A percentile compares a stretch with the other conserved stretches of the same genome.
Conservation (phyloP, 2,113 vertebrate species). For the Hucho hucho region DNA sequence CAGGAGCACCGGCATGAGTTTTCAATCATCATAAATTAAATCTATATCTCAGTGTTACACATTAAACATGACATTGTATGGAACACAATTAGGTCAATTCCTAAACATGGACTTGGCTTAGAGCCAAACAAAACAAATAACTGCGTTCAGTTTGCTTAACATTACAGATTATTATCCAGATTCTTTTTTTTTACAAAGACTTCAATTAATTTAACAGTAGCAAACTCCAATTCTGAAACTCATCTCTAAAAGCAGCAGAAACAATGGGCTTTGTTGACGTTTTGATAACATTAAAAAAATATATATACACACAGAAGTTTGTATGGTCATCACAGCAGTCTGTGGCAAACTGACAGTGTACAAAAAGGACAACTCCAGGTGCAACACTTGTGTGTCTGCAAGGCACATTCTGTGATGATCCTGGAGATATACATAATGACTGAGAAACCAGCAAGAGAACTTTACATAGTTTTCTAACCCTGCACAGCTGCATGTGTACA, state of each 20-base stretch:
- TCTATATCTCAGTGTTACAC: constrained; percentile 58
- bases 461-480: constrained; percentile 52
- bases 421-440: constrained; percentile 71
- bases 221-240: neutral
- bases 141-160: constrained; percentile 46
- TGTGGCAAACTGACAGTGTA: constrained; percentile 36
- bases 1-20: constrained; percentile 41
- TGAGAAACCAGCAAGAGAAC: constrained; percentile 43
- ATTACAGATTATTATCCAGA: constrained; percentile 44
- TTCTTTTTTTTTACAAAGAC: constrained; percentile 35
- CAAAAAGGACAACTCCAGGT: constrained; percentile 63
- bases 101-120: constrained; percentile 44
- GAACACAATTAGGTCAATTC: constrained; percentile 46
- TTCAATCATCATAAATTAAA: constrained; percentile 50
- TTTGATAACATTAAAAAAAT: constrained; percentile 35
- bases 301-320: constrained; percentile 14
- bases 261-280: constrained; percentile 37
- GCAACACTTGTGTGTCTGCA: constrained; percentile 68
- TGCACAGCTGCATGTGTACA: constrained; percentile 58
- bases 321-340: constrained; percentile 31
- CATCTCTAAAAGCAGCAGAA: constrained; percentile 55
- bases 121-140: constrained; percentile 46
- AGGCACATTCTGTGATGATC: constrained; percentile 72
- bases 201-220: constrained; percentile 52
- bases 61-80: constrained; percentile 59